Evolutionary conservation across 2,888 invertebrate genomes (phyloP).

Genomic region (Zygothrica quintamaculata): DNA sequence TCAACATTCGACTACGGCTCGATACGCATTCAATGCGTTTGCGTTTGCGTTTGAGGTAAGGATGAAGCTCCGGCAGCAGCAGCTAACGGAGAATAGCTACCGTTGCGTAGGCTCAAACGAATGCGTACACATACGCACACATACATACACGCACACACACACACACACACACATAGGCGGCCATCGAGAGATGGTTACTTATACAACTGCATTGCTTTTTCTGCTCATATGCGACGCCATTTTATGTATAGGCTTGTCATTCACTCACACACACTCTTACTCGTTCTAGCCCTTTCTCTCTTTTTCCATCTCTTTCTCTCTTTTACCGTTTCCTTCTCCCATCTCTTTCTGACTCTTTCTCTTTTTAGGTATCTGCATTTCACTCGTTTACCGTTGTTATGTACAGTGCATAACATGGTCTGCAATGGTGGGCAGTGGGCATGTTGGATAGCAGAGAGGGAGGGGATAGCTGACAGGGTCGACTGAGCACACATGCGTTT

Average conservation of each 20-base stretch:
- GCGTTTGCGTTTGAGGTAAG: conserved; percentile 61
- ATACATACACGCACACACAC: conserved; percentile 10
- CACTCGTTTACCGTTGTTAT: conserved; percentile 39
- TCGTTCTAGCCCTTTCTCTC: conserved; percentile 15
- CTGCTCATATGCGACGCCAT: conserved; percentile 65
- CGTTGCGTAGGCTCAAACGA: conserved; percentile 53
- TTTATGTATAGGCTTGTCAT: conserved; percentile 71
- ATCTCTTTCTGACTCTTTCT: conserved; percentile 32
- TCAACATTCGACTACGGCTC: conserved; percentile 73
- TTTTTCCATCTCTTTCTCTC: conserved; percentile 23
- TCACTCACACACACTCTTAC: conserved; percentile 43
- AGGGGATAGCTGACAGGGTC: conserved; percentile 46
- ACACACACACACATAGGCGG: conserved; percentile 3
- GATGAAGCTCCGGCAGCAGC: conserved; percentile 28
- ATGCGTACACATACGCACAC: conserved; percentile 16
- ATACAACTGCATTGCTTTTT: conserved; percentile 46
- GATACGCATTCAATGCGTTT: conserved; percentile 78
- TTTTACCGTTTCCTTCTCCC: conserved; percentile 12
- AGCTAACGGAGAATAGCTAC: conserved; percentile 46
- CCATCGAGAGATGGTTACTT: conserved; percentile 30
- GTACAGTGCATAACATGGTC: conserved; percentile 43
- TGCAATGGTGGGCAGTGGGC: background rate
- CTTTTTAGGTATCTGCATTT: conserved; percentile 19
- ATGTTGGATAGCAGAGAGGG: conserved; percentile 2
- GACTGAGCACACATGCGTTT: conserved; percentile 64